Evolutionary conservation across 2,113 vertebrate species (phyloP).

Genomic region (Speoplatyrhinus poulsoni): DNA sequence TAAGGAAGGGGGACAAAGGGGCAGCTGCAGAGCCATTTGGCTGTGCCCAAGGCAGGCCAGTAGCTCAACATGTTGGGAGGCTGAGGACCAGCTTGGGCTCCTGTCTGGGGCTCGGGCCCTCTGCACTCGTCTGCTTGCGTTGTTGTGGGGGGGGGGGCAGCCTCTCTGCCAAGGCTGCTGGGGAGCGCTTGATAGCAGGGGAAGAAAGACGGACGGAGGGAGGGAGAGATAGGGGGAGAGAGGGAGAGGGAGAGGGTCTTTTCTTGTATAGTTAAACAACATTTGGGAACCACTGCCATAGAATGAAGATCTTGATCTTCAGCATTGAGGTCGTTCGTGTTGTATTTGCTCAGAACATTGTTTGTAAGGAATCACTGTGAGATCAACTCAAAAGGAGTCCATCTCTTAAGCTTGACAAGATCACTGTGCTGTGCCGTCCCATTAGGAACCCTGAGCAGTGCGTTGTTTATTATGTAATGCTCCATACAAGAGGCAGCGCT

Average conservation of each 20-base stretch:
- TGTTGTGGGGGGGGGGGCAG: constrained; percentile 39
- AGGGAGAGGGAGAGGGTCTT: not conserved
- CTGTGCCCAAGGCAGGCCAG: constrained; percentile 94
- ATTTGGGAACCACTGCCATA: not conserved
- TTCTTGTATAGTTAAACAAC: not conserved
- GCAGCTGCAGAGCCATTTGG: constrained; percentile 99
- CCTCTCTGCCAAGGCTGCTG: constrained; percentile 82
- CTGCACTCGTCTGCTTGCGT: constrained; percentile 81
- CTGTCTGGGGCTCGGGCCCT: constrained; percentile 84
- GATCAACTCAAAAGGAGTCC: no score
- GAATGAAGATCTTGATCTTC: not conserved
- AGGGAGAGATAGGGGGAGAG: constrained; percentile 21
- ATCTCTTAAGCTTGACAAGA: no score
- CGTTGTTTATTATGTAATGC: no score
- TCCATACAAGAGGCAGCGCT: no score
- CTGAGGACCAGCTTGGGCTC: constrained; percentile 89
- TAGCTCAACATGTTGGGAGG: constrained; percentile 86
- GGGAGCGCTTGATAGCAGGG: constrained; percentile 30
- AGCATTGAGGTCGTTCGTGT: not conserved
- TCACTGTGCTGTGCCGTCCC: no score
- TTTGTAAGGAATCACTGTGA: no score
- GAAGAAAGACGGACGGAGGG: not conserved
- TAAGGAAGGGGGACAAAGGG: constrained; percentile 98
- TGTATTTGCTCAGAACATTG: no score
- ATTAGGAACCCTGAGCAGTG: no score